A percentile compares a stretch with the other conserved stretches of the same genome.
phyloP scores from a whole-genome alignment of 2,113 vertebrate genomes.

The Fregata magnificens region DNA sequence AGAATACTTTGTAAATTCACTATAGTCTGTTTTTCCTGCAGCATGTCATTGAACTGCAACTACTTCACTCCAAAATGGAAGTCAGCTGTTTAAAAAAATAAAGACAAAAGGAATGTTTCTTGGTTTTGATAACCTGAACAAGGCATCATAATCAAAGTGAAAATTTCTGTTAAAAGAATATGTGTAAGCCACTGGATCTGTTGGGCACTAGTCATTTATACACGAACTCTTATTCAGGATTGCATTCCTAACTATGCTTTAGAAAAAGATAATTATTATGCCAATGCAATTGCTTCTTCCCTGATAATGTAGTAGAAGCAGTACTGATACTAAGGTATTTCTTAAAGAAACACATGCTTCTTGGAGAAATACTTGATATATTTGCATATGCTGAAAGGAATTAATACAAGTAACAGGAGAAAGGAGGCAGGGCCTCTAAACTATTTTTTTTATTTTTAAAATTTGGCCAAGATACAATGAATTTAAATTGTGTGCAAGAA shows the following conservation, averaged over 20 bases:
- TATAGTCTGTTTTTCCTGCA: background rate
- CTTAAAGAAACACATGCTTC: background rate
- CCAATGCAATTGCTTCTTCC: conserved; percentile 38
- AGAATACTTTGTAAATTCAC: background rate
- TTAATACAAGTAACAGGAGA: background rate
- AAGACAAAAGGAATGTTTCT: background rate
- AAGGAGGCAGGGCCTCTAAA: background rate
- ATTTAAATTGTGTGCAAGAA: background rate
- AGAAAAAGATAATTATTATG: conserved; percentile 35
- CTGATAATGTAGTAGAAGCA: conserved; percentile 7
- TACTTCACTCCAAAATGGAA: conserved; percentile 28
- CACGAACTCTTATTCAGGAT: conserved; percentile 9
- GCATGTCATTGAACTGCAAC: conserved; percentile 11
- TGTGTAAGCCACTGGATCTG: conserved; percentile 3
- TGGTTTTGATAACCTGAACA: conserved; percentile 37
- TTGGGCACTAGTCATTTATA: conserved; percentile 28
- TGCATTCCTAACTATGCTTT: conserved; percentile 41
- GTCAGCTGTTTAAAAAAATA: background rate
- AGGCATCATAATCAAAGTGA: conserved; percentile 33
- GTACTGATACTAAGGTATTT: conserved; percentile 14
- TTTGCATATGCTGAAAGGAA: background rate
- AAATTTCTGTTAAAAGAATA: conserved; percentile 18
- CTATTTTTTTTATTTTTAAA: background rate
- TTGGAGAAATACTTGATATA: background rate
- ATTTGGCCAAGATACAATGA: background rate